Percentiles rank a stretch among this genome's conserved stretches.
Conservation (phyloP, 2,113 vertebrate species). For the Aldabrachelys gigantea region DNA sequence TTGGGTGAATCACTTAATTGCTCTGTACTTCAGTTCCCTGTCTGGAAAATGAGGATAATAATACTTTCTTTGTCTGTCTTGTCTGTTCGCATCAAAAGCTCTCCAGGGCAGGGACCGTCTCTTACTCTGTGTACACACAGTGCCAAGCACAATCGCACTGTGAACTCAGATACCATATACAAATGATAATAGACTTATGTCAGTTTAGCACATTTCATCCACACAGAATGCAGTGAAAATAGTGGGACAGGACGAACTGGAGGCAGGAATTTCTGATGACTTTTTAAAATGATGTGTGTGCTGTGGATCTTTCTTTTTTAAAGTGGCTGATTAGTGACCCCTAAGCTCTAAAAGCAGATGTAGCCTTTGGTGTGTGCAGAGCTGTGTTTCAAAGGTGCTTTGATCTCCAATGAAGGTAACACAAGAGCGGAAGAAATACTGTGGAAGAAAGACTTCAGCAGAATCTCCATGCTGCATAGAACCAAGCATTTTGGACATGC, state of each 20-base stretch:
- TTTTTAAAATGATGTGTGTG: not conserved
- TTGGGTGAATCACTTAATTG: not conserved
- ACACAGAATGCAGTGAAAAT: not conserved
- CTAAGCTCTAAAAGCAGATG: not conserved
- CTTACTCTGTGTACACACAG: not conserved
- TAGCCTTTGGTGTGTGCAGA: rapidly evolving
- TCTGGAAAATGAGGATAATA: not conserved
- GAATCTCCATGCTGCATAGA: not conserved
- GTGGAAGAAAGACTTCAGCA: not conserved
- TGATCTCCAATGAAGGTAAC: not conserved
- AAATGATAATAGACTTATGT: not conserved
- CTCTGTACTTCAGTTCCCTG: not conserved
- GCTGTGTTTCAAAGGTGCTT: not conserved
- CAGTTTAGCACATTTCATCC: not conserved
- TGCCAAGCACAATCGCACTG: not conserved
- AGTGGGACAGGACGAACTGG: not conserved
- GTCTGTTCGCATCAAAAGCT: not conserved
- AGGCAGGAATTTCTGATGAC: not conserved
- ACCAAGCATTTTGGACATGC: conserved; percentile 3
- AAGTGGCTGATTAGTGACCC: rapidly evolving
- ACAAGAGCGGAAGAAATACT: not conserved
- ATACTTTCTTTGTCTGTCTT: not conserved
- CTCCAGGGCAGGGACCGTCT: not conserved
- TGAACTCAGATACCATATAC: not conserved
- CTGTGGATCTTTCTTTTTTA: not conserved